phyloP scores from a whole-genome alignment of 2,888 invertebrate species.

The Agrochola litura region DNA sequence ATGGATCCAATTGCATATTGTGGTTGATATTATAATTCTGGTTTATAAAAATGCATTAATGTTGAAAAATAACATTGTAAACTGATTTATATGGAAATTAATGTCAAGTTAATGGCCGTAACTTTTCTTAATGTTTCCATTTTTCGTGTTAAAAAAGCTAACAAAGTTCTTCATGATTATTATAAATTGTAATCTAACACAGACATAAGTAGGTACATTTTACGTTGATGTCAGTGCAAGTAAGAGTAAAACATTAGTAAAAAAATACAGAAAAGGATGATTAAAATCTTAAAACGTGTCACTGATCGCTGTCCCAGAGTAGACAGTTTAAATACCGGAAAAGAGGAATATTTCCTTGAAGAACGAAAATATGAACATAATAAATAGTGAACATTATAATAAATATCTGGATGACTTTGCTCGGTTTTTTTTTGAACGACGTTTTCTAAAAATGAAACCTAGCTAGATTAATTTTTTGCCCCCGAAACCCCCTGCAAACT shows the following conservation, averaged over 20 bases:
- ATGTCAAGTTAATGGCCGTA: constrained; percentile 1
- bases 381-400: not conserved
- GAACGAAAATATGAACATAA: too few species aligned
- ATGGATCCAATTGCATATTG: constrained; percentile 1
- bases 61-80: not conserved
- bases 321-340: not conserved
- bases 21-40: constrained; percentile 1
- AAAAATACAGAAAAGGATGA: not conserved
- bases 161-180: not conserved
- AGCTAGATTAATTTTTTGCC: too few species aligned
- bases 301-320: too few species aligned
- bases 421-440: too few species aligned
- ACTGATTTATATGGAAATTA: not conserved
- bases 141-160: not conserved
- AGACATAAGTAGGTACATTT: not conserved
- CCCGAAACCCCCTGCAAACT: too few species aligned
- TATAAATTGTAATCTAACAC: not conserved
- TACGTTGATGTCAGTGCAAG: not conserved
- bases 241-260: too few species aligned
- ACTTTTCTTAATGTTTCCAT: not conserved
- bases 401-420: too few species aligned
- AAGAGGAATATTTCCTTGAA: not conserved
- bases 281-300: not conserved
- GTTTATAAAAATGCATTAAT: not conserved
- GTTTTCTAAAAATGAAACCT: too few species aligned